Base-by-base conservation (phyloP, 2,888 invertebrate species). In the Ornithoptera priamus region DNA sequence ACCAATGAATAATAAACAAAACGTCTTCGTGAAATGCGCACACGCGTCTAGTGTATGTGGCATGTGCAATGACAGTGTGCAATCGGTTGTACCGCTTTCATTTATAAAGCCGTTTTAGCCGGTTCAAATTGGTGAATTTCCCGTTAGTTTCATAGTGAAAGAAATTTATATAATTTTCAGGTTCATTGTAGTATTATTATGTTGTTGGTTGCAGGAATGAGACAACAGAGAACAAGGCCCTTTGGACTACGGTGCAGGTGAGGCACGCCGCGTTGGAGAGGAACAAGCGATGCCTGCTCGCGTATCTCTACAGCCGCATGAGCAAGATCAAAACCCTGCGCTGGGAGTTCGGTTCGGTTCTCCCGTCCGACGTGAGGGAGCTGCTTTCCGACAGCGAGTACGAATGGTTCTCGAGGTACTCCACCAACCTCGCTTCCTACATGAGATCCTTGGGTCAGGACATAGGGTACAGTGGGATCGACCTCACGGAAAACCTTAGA, bases 271-370 rank as follows among this genome's bases (percentile, higher is more conserved):
- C 97, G 0, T 85, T 99, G 22, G 96, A 97, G 84, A 94, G 99
- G 59, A 98, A 99, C 82, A 96, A 98, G 82, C 94, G 99, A 53
- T 99, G 99, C 81, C 92, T 99, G 0, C 89, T 98, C 0, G 95
- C 97, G 0, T 97, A 97, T 79, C 90, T 97, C 66, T 96, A 97
- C 84, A 97, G 96, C 79, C 93, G 99, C 74, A 92, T 99, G 84
- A 93, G 94, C 75, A 95, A 95, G 79, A 94, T 99, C 30, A 94
- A 96, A 77, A 95, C 96, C n/a, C 94, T 98, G 86, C 94, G 99
- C 62, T 99, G 99, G 99, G 97, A 98, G 80, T 97, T 98, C 84
- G 99, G 99, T 0, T 97, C 98, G 56, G 96, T 98, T 62, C 86
- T 99, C 68, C 99, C 99, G 0, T 86, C 94, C 0, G 98, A 98